Base-by-base conservation (phyloP, 2,888 invertebrate genomes). In the Zaprionus bogoriensis region DNA sequence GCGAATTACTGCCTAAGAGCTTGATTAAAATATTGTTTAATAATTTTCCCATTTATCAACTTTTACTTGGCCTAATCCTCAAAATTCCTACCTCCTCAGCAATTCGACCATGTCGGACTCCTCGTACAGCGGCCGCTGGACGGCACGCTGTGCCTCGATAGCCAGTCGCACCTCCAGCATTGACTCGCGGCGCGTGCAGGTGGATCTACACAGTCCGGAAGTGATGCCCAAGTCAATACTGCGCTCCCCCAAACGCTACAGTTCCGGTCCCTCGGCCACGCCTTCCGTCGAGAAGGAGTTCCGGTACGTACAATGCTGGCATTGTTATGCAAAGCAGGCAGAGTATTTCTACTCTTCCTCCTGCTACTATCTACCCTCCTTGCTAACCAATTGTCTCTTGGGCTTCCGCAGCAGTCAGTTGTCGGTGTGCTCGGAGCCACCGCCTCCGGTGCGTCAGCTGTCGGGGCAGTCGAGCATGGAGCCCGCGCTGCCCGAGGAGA, bases 401-500 rank as follows among this genome's bases (percentile, higher is more conserved):
- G 4, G n/a, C 32, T 44, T 44, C 22, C 32, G 51, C 28, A 84
- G 81, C 28, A 85, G 85, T 41, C 91, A 91, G 72, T 73, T 91
- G 23, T 91, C 91, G 0, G 89, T 91, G 2, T 91, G 91, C 59
- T 91, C 91, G 3, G 91, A 91, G 63, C 89, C 89, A 9, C 83
- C 83, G 1, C 82, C 84, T 0, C 86, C 88, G 1, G 77, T 87
- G 52, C 85, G 88, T 23, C 89, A 90, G 60, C 69, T 91, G 25
- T 91, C 91, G 2, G 91, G 91, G 3, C 91, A 91, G 66, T 91
- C 91, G 3, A 91, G 91, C 62, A 78, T 91, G 57, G 91, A 91
- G 59, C 91, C 91, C 1, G 89, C 90, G 14, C 77, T 91, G n/a
- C 87, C 89, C 7, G 91, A 91, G 80, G 91, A 91, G 67, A 87